Percentiles rank a stretch among this genome's conserved stretches.
These are phyloP conservation scores for Nasonia longicornis DNA, from an alignment of 1,140 invertebrate genomes.

Conservation along the genomic window DNA sequence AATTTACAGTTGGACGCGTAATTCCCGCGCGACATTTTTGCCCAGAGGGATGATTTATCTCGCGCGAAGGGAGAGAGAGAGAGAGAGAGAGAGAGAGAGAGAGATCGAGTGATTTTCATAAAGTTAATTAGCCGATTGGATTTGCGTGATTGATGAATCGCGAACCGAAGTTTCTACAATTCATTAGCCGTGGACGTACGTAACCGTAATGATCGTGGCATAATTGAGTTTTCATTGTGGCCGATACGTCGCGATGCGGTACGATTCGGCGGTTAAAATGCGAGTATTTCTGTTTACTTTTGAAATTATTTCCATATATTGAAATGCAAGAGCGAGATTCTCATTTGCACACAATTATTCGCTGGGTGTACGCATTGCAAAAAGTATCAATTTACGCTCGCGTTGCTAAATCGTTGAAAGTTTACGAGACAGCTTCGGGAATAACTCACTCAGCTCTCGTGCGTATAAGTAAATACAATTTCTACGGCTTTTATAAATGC, in stretches of 20 bases:
- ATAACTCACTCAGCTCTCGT: background rate
- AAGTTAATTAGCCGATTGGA: background rate
- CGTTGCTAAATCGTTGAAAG: too few species aligned
- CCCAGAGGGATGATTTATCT: background rate
- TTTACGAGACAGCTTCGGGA: too few species aligned
- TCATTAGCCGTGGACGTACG: background rate
- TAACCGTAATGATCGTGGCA: background rate
- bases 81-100: too few species aligned
- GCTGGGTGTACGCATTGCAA: background rate
- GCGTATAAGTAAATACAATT: background rate
- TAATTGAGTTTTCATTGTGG: background rate
- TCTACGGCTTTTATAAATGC: too few species aligned
- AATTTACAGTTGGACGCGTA: too few species aligned
- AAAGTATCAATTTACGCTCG: background rate
- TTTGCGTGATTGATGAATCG: background rate
- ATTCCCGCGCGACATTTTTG: background rate
- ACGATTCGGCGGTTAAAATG: background rate
- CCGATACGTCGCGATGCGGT: background rate
- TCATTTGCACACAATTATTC: constrained; percentile 7
- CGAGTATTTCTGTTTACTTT: background rate
- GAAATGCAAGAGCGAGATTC: background rate
- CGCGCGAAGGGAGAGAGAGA: too few species aligned
- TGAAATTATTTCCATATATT: background rate
- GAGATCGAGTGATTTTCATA: background rate
- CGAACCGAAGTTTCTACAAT: background rate